phyloP scores from a whole-genome alignment of 2,113 vertebrate genomes.

The Zosterops hypoxanthus region DNA sequence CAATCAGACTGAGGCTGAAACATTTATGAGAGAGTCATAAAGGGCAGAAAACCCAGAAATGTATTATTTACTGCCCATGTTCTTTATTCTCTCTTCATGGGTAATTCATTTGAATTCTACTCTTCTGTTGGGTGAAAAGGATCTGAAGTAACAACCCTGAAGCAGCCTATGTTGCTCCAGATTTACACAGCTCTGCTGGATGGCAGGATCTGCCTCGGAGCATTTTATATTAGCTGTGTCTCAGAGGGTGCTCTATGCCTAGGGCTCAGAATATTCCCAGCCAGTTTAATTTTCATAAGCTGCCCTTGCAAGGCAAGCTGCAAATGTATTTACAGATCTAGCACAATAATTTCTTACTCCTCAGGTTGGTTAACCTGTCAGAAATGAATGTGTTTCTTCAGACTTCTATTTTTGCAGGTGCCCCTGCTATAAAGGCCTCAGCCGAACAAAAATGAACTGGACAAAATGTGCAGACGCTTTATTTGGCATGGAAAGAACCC shows the following conservation, averaged over 20 bases:
- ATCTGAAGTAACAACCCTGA: not conserved
- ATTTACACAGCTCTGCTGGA: rapidly evolving
- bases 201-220: not conserved
- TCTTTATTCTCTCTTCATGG: not conserved
- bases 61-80: not conserved
- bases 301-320: not conserved
- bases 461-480: slow-evolving; percentile 58
- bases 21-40: slow-evolving; percentile 15
- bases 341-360: not conserved
- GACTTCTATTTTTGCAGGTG: slow-evolving; percentile 56
- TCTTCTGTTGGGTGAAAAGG: not conserved
- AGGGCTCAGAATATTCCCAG: not conserved
- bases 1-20: not conserved
- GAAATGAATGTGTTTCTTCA: not conserved
- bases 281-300: not conserved
- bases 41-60: slow-evolving; percentile 22
- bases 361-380: not conserved
- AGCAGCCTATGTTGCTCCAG: not conserved
- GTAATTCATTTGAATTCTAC: not conserved
- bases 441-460: not conserved
- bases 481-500: slow-evolving; percentile 62
- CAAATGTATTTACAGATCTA: not conserved
- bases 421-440: not conserved
- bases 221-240: not conserved
- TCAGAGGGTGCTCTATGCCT: not conserved